Base-by-base conservation (phyloP, 2,113 vertebrate species). In the Rutilus rutilus region DNA sequence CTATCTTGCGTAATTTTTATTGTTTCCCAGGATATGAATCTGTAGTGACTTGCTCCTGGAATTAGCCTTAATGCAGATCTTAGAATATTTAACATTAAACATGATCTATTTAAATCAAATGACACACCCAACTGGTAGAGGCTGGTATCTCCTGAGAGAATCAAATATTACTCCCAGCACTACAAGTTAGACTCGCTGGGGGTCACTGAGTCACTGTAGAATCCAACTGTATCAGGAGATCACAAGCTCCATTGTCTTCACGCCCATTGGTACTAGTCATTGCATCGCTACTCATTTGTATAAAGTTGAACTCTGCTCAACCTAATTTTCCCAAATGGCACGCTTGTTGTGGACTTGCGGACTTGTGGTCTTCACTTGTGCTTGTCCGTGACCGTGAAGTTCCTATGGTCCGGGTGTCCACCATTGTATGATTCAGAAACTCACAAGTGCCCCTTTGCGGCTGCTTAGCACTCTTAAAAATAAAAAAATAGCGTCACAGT, bases 171-270 rank as follows among this genome's bases (percentile, higher is more conserved):
- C 23, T 23, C n/a, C 25, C 6, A 77, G 75, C 75, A 33, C 47
- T 77, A 23, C 75, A 77, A 50, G 30, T 77, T 52, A 21, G 25
- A 21, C 25, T 77, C 50, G 17, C 75, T 77, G 27, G 75, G 75
- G 4, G 75, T 54, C 75, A 54, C 47, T 77, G 27, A 77, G 25
- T 54, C 27, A 77, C 75, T 4, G 45, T 25, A 77, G 75, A 11
- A 77, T 77, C 6, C 39, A 45, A 14, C 23, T 12, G 39, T 25
- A 54, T 52, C 74, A 52, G 25, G 74, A 76, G 45, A 52, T 77
- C 25, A 77, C 50, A 30, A 21, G 45, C 47, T 15, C n/a, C 42
- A 25, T 47, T 8, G 71, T 74, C 39, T 75, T 50, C 11, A 17
- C 71, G 27, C 39, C 39, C 23, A n/a, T 47, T 74, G 71, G 11